Percentiles rank a stretch among this genome's conserved stretches.
These are phyloP conservation scores for Bradysia coprophila DNA, from an alignment of 1,140 invertebrate species.

Conservation along the genomic window DNA sequence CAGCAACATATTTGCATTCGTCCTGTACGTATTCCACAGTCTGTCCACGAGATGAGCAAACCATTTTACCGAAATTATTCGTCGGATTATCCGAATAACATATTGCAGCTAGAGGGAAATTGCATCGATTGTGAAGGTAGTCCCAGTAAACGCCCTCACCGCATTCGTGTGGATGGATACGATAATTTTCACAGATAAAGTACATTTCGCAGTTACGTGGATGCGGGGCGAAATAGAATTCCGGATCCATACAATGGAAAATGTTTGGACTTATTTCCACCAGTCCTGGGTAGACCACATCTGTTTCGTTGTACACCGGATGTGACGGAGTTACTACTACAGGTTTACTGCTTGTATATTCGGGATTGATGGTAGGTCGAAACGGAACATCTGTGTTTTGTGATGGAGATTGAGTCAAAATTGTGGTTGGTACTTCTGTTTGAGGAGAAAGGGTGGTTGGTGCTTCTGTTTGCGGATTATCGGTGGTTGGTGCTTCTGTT, in stretches of 20 bases:
- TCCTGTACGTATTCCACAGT: too few relatives aligned
- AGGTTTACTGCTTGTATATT: background rate
- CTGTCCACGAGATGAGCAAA: too few relatives aligned
- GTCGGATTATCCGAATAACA: too few relatives aligned
- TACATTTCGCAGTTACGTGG: slow-evolving; percentile 14
- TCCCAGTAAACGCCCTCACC: slow-evolving; percentile 13
- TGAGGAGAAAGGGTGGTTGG: too few relatives aligned
- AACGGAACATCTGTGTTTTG: background rate
- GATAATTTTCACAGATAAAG: slow-evolving; percentile 17
- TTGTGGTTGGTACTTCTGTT: background rate
- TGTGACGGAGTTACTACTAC: background rate
- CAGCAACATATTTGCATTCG: too few relatives aligned
- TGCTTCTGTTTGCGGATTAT: too few relatives aligned
- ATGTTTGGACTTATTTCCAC: slow-evolving; percentile 2
- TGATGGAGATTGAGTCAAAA: background rate
- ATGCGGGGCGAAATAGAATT: slow-evolving; percentile 19
- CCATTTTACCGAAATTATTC: too few relatives aligned
- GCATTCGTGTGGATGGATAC: slow-evolving; percentile 15
- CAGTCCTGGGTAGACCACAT: background rate
- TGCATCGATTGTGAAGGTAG: background rate
- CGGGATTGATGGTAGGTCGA: background rate
- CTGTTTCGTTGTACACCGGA: background rate
- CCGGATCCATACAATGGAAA: slow-evolving; percentile 15
- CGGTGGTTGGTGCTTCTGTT: too few relatives aligned
- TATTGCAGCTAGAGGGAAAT: too few relatives aligned